Conservation (phyloP, 2,888 invertebrate genomes). For the Xestia xanthographa region DNA sequence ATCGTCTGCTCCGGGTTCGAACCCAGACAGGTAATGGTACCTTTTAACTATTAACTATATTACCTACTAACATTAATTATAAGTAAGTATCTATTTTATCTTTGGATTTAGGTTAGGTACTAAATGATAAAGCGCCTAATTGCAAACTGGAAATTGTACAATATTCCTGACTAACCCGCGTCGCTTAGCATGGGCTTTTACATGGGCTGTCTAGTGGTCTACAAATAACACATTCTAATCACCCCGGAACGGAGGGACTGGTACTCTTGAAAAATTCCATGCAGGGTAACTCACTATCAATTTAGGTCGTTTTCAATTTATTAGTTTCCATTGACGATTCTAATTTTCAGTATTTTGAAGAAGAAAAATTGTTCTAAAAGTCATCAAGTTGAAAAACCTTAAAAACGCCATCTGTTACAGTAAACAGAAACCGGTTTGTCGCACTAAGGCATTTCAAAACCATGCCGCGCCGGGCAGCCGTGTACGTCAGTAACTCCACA, state of each 20-base stretch:
- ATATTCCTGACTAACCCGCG: neutral
- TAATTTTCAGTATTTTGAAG: neutral
- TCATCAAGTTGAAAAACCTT: neutral
- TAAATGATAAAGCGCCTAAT: too few species aligned
- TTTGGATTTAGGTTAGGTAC: too few species aligned
- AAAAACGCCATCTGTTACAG: conserved; percentile 22
- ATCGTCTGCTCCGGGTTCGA: neutral
- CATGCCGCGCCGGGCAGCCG: neutral
- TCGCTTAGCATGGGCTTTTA: neutral
- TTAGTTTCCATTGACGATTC: neutral
- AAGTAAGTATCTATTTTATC: neutral
- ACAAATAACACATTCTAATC: neutral
- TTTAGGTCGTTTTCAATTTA: neutral
- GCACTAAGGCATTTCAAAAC: neutral
- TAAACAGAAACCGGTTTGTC: neutral
- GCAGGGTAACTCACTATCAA: neutral
- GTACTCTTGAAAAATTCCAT: too few species aligned
- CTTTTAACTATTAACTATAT: neutral
- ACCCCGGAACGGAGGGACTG: neutral
- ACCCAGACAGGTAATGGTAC: neutral
- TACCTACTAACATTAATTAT: neutral
- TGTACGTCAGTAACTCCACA: conserved; percentile 1
- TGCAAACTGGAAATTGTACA: neutral
- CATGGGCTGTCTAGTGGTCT: neutral
- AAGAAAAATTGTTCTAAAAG: too few species aligned